Percentiles rank a stretch among this genome's conserved stretches.
Conservation (phyloP, 2,888 invertebrate species). For the Atethmia centrago region DNA sequence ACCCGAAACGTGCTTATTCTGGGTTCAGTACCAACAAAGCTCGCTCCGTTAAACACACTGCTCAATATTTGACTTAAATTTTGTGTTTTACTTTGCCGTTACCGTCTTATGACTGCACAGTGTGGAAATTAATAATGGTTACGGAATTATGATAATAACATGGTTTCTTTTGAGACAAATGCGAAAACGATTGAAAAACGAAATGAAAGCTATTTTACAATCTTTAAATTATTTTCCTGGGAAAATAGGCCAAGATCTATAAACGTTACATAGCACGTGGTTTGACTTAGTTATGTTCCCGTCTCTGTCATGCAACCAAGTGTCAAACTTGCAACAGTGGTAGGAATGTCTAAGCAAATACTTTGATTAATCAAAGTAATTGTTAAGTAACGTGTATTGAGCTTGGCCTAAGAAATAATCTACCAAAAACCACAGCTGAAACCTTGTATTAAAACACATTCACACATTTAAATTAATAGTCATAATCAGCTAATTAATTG, state of each 20-base stretch:
- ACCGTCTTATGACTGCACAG: neutral
- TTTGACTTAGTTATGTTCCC: too few relatives aligned
- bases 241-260: neutral
- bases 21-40: neutral
- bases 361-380: too few relatives aligned
- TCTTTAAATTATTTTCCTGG: neutral
- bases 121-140: neutral
- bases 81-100: neutral
- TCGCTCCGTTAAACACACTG: neutral
- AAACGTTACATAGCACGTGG: too few relatives aligned
- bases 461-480: conserved; percentile 26
- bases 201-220: neutral
- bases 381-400: too few relatives aligned
- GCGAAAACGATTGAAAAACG: neutral
- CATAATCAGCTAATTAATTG: conserved; percentile 37
- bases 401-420: too few relatives aligned
- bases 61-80: conserved; percentile 15
- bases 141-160: neutral
- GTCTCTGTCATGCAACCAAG: too few relatives aligned
- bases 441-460: conserved; percentile 2
- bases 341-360: too few relatives aligned
- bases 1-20: conserved; percentile 2
- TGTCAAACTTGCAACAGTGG: too few relatives aligned
- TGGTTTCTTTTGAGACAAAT: neutral
- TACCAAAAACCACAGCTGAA: neutral